These are phyloP conservation scores for Salticus scenicus DNA, from an alignment of 2,888 invertebrate genomes.

Conservation along the genomic window DNA sequence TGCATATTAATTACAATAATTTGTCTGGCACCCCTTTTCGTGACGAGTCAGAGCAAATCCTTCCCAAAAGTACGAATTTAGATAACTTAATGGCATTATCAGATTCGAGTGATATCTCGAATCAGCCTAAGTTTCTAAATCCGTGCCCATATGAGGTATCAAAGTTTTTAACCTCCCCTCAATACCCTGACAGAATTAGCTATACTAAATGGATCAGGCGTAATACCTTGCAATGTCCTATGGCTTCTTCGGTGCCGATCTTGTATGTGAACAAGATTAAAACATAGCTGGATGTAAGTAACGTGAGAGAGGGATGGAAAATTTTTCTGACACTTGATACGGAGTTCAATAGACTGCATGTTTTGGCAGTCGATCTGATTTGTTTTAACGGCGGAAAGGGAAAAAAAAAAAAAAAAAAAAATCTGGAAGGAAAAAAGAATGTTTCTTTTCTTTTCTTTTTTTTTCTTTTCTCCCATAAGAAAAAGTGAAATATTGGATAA, in stretches of 20 bases:
- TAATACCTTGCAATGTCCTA: neutral
- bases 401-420: no score
- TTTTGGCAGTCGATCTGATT: no score
- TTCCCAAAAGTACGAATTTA: neutral
- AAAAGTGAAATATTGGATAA: no score
- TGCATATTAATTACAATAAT: no score
- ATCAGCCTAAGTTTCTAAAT: conserved; percentile 1
- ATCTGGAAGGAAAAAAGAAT: no score
- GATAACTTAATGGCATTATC: neutral
- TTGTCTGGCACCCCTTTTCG: neutral
- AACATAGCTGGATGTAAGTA: no score
- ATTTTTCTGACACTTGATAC: no score
- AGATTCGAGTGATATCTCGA: neutral
- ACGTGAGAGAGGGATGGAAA: no score
- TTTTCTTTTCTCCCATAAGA: no score
- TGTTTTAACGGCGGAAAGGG: no score
- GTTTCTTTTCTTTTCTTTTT: no score
- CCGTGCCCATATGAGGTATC: conserved; percentile 5
- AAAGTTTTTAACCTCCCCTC: neutral
- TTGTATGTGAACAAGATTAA: neutral
- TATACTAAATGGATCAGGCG: neutral
- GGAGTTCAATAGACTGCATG: no score
- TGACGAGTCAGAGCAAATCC: neutral
- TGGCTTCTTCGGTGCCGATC: neutral
- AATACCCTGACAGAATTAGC: neutral